A percentile compares a stretch with the other conserved stretches of the same genome.
phyloP scores from a whole-genome alignment of 2,797 vertebrate species.

The Phoebastria nigripes region DNA sequence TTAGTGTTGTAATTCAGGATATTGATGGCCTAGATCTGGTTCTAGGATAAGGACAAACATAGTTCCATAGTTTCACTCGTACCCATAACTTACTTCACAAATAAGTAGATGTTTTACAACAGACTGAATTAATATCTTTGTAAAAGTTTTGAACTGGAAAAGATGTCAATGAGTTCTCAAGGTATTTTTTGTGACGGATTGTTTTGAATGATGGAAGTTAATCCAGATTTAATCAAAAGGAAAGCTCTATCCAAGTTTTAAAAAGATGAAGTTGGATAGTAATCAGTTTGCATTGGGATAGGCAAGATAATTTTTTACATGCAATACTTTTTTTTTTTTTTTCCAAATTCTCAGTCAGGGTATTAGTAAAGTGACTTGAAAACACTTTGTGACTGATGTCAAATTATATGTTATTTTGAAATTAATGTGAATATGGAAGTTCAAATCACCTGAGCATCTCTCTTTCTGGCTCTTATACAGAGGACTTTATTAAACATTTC shows the following conservation, averaged over 20 bases:
- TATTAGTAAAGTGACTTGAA: not conserved
- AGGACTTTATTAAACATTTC: not conserved
- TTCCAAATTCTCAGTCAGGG: fast-evolving
- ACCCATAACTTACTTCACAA: not conserved
- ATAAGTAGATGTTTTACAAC: not conserved
- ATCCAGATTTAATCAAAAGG: not conserved
- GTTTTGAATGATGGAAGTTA: not conserved
- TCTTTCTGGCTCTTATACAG: not conserved
- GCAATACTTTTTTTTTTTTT: not conserved
- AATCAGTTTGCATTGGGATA: not conserved
- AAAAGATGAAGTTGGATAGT: not conserved
- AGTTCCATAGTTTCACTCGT: not conserved
- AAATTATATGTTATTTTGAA: not conserved
- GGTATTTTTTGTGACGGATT: not conserved
- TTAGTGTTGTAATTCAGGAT: not conserved
- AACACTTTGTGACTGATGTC: not conserved
- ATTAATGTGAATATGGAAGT: not conserved
- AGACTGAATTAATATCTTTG: not conserved
- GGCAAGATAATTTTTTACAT: not conserved
- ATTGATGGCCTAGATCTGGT: not conserved
- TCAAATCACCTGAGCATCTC: not conserved
- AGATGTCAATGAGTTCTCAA: not conserved
- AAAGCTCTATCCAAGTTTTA: not conserved
- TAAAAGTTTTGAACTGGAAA: not conserved
- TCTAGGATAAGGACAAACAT: not conserved